phyloP scores from a whole-genome alignment of 2,797 vertebrate genomes.

The Echeneis naucrates region DNA sequence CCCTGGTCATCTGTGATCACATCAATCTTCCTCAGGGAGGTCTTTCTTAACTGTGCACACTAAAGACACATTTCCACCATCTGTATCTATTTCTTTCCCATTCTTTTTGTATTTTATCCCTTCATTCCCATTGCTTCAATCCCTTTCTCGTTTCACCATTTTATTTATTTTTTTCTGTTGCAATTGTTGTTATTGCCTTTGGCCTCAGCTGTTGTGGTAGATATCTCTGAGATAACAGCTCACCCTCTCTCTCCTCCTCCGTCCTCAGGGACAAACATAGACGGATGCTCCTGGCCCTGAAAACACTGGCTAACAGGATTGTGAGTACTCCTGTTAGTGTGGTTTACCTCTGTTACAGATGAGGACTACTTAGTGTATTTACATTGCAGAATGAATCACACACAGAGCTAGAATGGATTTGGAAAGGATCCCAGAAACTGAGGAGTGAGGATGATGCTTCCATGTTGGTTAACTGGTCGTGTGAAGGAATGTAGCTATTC shows the following conservation, averaged over 20 bases:
- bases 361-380: conserved; percentile 51
- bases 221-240: conserved; percentile 64
- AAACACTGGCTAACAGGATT: conserved; percentile 53
- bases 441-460: conserved; percentile 38
- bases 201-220: conserved; percentile 63
- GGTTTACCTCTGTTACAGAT: conserved; percentile 52
- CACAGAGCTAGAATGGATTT: conserved; percentile 44
- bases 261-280: conserved; percentile 67
- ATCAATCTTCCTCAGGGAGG: conserved; percentile 19
- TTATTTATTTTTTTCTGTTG: conserved; percentile 22
- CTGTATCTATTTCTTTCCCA: conserved; percentile 11
- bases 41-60: conserved; percentile 18
- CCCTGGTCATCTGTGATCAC: conserved; percentile 21
- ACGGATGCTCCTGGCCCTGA: conserved; percentile 56
- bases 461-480: conserved; percentile 47
- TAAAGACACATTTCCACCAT: conserved; percentile 21
- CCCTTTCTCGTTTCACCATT: conserved; percentile 26
- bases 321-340: conserved; percentile 50
- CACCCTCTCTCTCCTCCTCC: conserved; percentile 36
- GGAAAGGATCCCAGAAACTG: conserved; percentile 44
- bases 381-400: conserved; percentile 46
- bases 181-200: conserved; percentile 57
- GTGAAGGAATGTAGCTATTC: conserved; percentile 40
- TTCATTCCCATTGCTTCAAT: conserved; percentile 15
- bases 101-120: conserved; percentile 26